Conservation (phyloP, 2,113 vertebrate genomes). For the Corythoichthys haematopterus region DNA sequence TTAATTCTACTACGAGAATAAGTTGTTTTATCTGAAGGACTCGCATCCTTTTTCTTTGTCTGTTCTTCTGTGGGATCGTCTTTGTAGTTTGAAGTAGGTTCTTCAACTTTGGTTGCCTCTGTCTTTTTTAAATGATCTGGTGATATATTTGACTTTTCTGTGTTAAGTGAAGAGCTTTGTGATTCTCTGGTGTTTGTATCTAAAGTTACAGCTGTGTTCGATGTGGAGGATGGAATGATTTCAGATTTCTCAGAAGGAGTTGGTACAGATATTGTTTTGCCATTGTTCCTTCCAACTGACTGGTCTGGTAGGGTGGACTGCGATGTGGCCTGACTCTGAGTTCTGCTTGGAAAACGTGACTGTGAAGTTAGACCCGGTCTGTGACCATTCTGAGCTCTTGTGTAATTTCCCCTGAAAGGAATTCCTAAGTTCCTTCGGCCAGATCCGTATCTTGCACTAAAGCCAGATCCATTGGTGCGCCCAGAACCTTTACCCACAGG, state of each 20-base stretch:
- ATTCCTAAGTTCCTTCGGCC: constrained; percentile 53
- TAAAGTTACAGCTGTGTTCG: constrained; percentile 18
- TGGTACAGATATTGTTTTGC: constrained; percentile 20
- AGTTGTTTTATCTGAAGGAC: constrained; percentile 26
- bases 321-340: constrained; percentile 36
- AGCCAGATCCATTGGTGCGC: constrained; percentile 35
- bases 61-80: constrained; percentile 21
- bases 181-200: constrained; percentile 14
- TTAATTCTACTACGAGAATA: constrained; percentile 42
- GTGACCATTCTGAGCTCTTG: constrained; percentile 47
- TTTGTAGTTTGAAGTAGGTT: constrained; percentile 34
- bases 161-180: constrained; percentile 22
- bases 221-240: constrained; percentile 24
- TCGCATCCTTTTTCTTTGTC: constrained; percentile 13
- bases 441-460: constrained; percentile 44
- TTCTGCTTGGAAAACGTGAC: constrained; percentile 48
- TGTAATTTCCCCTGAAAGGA: constrained; percentile 53
- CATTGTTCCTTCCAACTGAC: constrained; percentile 13
- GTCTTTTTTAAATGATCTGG: constrained; percentile 28
- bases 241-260: constrained; percentile 27
- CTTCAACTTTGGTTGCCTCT: constrained; percentile 38
- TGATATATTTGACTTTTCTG: constrained; percentile 27
- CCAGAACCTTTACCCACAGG: constrained; percentile 36
- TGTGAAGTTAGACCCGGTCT: constrained; percentile 57
- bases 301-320: constrained; percentile 35